Conservation (phyloP, 1,140 invertebrate genomes). For the Vollenhovia emeryi region DNA sequence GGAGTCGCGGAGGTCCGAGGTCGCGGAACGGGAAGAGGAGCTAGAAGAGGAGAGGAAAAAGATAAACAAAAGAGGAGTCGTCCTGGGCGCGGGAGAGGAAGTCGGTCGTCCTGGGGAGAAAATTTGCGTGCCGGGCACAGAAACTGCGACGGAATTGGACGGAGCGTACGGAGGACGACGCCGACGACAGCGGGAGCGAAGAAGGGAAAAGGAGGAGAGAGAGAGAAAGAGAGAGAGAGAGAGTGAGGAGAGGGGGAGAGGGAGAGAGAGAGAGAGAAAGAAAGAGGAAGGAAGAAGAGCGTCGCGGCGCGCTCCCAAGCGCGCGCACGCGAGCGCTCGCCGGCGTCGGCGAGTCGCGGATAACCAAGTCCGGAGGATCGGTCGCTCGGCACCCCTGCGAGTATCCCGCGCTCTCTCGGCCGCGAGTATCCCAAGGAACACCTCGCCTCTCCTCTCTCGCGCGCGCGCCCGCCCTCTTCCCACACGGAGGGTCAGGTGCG, state of each 20-base stretch:
- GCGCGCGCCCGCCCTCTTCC: not conserved
- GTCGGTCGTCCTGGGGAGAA: not conserved
- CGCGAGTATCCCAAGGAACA: constrained; percentile 6
- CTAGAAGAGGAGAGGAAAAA: not conserved
- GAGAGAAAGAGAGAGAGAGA: not conserved
- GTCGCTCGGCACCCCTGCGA: too few species aligned
- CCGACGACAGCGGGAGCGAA: not conserved
- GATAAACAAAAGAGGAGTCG: not conserved
- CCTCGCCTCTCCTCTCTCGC: constrained; percentile 4
- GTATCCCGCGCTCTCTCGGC: too few species aligned
- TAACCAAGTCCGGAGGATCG: constrained; percentile 52
- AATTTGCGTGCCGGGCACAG: constrained; percentile 2
- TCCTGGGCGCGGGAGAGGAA: not conserved
- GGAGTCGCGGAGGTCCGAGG: not conserved
- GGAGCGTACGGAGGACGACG: too few species aligned
- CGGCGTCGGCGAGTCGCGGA: constrained; percentile 58
- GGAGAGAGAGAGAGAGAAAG: not conserved
- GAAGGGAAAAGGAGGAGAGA: not conserved
- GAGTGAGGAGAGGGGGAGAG: not conserved
- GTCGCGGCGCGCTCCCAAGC: constrained; percentile 70
- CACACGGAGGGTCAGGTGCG: constrained; percentile 28
- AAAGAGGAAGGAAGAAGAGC: constrained; percentile 2
- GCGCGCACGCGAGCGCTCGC: constrained; percentile 71
- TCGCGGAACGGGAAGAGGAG: not conserved
- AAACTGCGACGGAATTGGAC: constrained; percentile 35